Percentiles rank a stretch among this genome's conserved stretches.
Evolutionary conservation across 1,140 invertebrate genomes (phyloP).

Genomic region (Piezodorus guildinii): DNA sequence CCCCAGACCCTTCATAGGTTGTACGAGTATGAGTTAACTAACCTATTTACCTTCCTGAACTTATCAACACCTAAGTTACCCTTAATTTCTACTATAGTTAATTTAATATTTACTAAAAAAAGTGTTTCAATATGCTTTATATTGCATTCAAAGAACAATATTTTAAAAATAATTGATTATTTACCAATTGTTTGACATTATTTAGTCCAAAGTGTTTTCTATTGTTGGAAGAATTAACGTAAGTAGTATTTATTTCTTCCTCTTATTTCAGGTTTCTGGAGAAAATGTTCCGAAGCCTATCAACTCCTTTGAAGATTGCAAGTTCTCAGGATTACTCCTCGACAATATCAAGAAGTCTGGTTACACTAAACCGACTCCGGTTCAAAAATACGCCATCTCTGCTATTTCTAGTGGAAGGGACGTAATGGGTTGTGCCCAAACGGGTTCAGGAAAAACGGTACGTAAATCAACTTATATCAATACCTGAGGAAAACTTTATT

Average conservation of each 20-base stretch:
- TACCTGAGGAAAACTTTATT: too few species aligned
- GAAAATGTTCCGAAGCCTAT: conserved; percentile 52
- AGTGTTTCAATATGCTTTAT: too few species aligned
- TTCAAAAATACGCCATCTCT: conserved; percentile 85
- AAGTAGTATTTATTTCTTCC: neutral
- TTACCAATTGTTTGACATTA: too few species aligned
- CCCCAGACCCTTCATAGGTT: too few species aligned
- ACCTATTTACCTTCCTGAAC: neutral
- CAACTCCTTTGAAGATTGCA: conserved; percentile 54
- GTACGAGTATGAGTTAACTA: too few species aligned
- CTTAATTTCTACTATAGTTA: too few species aligned
- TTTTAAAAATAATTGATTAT: too few species aligned
- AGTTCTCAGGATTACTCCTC: conserved; percentile 51
- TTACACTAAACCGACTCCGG: conserved; percentile 81
- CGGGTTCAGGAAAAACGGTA: conserved; percentile 90
- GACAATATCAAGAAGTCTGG: conserved; percentile 69
- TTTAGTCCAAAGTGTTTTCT: too few species aligned
- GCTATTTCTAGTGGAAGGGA: conserved; percentile 67
- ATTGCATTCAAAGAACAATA: too few species aligned
- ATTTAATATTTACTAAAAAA: too few species aligned
- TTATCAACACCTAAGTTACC: too few species aligned
- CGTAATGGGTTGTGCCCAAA: conserved; percentile 95
- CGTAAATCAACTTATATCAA: conserved; percentile 22
- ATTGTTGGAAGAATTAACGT: too few species aligned
- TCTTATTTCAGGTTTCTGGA: conserved; percentile 44